These are phyloP conservation scores for Colletes gigas DNA, from an alignment of 1,140 invertebrate genomes.

Conservation along the genomic window DNA sequence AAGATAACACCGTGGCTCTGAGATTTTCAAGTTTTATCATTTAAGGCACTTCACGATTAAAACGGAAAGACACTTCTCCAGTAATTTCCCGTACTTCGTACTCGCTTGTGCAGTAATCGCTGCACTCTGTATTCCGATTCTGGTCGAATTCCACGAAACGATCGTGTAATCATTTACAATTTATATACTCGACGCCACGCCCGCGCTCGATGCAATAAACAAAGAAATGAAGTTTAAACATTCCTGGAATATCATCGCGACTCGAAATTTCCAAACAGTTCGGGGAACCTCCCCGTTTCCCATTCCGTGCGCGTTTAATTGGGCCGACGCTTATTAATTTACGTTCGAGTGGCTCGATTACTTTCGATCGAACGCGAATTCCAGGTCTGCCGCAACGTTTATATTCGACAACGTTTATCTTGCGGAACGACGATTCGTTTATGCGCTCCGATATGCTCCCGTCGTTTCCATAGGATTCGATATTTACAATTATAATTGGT, in stretches of 20 bases:
- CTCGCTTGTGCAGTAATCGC: neutral
- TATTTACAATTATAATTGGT: neutral
- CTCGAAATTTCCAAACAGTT: neutral
- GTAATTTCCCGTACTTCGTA: too few species aligned
- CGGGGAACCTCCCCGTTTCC: neutral
- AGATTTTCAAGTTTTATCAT: too few species aligned
- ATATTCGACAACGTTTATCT: neutral
- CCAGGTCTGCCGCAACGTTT: neutral
- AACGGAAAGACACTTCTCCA: neutral
- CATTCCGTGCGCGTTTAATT: conserved; percentile 3
- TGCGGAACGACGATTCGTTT: neutral
- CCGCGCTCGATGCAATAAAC: neutral
- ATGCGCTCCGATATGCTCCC: neutral
- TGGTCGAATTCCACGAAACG: neutral
- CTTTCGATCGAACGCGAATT: neutral
- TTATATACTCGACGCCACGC: neutral
- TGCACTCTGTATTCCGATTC: neutral
- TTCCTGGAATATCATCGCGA: neutral
- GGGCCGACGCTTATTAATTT: neutral
- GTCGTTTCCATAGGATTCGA: conserved; percentile 15
- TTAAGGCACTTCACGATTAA: neutral
- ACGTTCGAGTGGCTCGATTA: neutral
- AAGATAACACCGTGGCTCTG: neutral
- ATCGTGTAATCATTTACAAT: neutral
- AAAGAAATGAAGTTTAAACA: neutral